phyloP scores from a whole-genome alignment of 2,113 vertebrate species.

The Corythornis cristatus region DNA sequence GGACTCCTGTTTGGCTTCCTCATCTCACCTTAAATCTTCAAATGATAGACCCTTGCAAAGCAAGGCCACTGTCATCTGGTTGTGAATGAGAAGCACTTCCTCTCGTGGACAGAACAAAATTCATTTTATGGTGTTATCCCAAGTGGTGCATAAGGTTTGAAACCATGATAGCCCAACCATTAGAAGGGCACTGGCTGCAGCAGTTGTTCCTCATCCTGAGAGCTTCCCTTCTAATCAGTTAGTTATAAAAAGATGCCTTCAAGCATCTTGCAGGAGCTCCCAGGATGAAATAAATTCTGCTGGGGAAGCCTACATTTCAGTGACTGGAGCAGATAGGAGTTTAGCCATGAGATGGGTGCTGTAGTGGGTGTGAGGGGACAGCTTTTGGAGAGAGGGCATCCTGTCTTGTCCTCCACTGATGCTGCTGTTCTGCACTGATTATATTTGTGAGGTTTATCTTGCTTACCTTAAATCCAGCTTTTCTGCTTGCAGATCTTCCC shows the following conservation, averaged over 20 bases:
- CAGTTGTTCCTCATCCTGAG: neutral
- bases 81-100: neutral
- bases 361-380: neutral
- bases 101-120: neutral
- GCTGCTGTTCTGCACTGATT: neutral
- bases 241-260: neutral
- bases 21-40: neutral
- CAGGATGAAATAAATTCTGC: neutral
- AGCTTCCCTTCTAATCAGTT: neutral
- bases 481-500: neutral
- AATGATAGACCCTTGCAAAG: neutral
- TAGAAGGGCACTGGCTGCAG: neutral
- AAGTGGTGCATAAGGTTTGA: neutral
- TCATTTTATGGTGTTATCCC: neutral
- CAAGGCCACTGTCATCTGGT: neutral
- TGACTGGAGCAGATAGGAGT: neutral
- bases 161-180: neutral
- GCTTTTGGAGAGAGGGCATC: neutral
- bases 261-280: neutral
- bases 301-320: neutral
- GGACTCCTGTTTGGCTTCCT: neutral
- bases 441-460: neutral
- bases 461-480: neutral
- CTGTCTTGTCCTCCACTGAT: neutral
- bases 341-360: neutral